Evolutionary conservation across 2,888 invertebrate species (phyloP), one percentile per base, ranked within the genome.

Genomic region (Capitulum mitella): DNA sequence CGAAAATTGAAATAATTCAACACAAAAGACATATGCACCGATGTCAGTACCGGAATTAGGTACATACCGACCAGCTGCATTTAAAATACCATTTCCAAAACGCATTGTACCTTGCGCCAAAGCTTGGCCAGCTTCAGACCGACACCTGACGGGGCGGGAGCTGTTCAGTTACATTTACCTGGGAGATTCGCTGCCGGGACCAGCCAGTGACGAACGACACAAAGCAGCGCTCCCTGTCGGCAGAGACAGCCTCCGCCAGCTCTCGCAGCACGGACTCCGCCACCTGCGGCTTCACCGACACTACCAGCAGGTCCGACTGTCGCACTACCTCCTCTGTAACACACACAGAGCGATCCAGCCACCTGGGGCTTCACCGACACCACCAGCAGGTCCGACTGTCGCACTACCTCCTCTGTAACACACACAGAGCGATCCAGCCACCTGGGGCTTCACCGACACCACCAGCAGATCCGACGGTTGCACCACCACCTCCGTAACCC

Each of bases 161-260:
- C n/a, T n/a, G n/a, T n/a, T n/a, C n/a, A n/a, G n/a, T n/a, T n/a
- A n/a, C n/a, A n/a, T n/a, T n/a, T 19, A 64, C 64, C 64, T 64
- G 19, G 0, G 19, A n/a, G 70, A 40, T 70, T 3, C 70, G 37
- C 26, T 26, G 70, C 26, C 70, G 37, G 70, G 70, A 10, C 70
- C 70, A 70, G 22, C 70, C 70, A 26, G 70, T 70, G 37, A 70
- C 70, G 37, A 70, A 37, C 0, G 70, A 70, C 40, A 70, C 26
- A 26, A 70, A 22, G 70, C 70, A 70, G 70, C 70, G 70, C 70
- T 70, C 70, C 22, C n/a, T 37, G 40, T 26, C 40, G 37, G 22
- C 70, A 1, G 70, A 16, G 26, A 70, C 40, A 0, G 40, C 70
- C 26, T 3, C 40, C 5, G 37, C 70, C 70, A 70, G 26, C 0